A percentile compares a stretch with the other conserved stretches of the same genome.
These are phyloP conservation scores for Solenodon paradoxus DNA, from an alignment of 2,113 vertebrate species.

Conservation along the genomic window DNA sequence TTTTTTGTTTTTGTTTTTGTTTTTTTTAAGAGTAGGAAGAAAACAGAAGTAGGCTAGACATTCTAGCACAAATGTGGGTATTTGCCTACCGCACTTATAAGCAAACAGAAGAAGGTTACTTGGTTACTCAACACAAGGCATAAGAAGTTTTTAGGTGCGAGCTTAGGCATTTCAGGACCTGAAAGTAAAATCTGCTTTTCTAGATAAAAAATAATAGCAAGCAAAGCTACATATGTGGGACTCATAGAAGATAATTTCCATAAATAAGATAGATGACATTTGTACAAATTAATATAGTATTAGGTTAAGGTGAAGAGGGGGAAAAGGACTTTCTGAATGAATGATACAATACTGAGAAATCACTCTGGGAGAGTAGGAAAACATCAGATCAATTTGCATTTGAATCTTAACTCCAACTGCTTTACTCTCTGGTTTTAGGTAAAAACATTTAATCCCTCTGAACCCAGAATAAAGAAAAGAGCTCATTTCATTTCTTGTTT, in stretches of 20 bases:
- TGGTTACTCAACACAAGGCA: constrained; percentile 25
- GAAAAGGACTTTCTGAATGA: background rate
- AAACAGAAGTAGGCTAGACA: background rate
- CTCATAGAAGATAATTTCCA: background rate
- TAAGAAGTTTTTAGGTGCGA: background rate
- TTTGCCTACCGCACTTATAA: background rate
- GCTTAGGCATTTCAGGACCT: background rate
- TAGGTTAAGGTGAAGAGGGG: background rate
- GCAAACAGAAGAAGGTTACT: constrained; percentile 23
- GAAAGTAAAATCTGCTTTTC: background rate
- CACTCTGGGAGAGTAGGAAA: background rate
- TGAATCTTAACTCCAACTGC: constrained; percentile 31
- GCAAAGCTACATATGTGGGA: background rate
- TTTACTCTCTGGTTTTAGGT: background rate
- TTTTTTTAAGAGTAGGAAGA: background rate
- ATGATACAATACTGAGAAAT: background rate
- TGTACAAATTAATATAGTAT: background rate
- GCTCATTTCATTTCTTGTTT: background rate
- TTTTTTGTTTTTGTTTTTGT: background rate
- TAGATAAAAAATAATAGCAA: background rate
- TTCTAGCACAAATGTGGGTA: background rate
- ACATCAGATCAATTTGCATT: background rate
- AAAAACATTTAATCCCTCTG: background rate
- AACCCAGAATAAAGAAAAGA: background rate
- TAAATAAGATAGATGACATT: background rate